Conservation (phyloP, 2,888 invertebrate genomes). For the Allygus modestus region DNA sequence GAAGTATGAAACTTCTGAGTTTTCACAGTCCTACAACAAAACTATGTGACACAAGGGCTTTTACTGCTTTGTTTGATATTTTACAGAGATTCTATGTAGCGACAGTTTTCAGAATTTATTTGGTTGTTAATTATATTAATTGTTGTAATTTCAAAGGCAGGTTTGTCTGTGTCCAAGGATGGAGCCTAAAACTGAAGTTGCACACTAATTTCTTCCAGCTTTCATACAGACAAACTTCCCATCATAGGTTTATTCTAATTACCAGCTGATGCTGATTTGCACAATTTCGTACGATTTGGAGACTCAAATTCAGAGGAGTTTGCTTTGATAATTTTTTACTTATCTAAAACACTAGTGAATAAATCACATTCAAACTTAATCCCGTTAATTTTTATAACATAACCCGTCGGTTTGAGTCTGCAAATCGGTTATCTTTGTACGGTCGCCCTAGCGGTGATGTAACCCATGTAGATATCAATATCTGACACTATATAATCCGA, state of each 20-base stretch:
- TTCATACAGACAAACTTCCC: neutral
- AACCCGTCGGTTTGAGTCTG: conserved; percentile 1
- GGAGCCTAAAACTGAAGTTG: neutral
- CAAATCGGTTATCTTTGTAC: neutral
- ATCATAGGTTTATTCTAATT: conserved; percentile 24
- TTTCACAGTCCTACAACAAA: neutral
- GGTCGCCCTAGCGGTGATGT: neutral
- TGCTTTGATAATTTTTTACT: neutral
- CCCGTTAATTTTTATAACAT: neutral
- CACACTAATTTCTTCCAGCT: neutral
- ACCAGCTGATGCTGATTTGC: conserved; percentile 2
- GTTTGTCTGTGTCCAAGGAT: neutral
- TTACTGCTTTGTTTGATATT: conserved; percentile 14
- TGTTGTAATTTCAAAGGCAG: conserved; percentile 32
- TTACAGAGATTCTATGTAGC: conserved; percentile 15
- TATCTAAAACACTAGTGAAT: neutral
- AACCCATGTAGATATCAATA: neutral
- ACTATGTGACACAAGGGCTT: conserved; percentile 3
- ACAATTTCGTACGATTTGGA: neutral
- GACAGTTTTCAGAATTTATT: conserved; percentile 39
- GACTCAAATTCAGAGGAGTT: neutral
- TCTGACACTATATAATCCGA: neutral
- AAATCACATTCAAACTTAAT: neutral
- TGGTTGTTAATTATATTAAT: conserved; percentile 39
- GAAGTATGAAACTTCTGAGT: conserved; percentile 54